A percentile compares a stretch with the other conserved stretches of the same genome.
Conservation (phyloP, 1,140 invertebrate genomes). For the Cardiocondyla obscurior region DNA sequence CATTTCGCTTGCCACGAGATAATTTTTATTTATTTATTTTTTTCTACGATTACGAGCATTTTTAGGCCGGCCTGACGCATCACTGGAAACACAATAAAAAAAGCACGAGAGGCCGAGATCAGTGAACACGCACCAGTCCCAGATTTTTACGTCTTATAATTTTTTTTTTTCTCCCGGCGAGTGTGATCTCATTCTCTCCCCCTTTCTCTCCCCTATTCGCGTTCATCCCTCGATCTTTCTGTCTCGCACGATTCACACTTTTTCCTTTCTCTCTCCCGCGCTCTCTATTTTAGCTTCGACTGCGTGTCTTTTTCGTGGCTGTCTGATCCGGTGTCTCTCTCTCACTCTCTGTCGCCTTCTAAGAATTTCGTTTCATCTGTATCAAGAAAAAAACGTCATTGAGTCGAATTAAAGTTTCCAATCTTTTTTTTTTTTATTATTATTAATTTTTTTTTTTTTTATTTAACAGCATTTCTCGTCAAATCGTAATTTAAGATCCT, state of each 20-base stretch:
- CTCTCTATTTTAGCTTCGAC: slow-evolving; percentile 34
- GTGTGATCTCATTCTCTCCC: slow-evolving; percentile 29
- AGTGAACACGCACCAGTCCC: slow-evolving; percentile 66
- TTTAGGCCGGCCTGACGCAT: slow-evolving; percentile 68
- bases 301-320: slow-evolving; percentile 46
- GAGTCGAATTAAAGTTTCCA: slow-evolving; percentile 18
- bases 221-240: slow-evolving; percentile 33
- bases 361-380: slow-evolving; percentile 71
- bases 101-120: slow-evolving; percentile 78
- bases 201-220: background rate
- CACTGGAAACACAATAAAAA: slow-evolving; percentile 79
- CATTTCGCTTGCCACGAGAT: slow-evolving; percentile 15
- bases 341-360: slow-evolving; percentile 70
- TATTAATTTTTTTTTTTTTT: background rate
- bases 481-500: slow-evolving; percentile 29
- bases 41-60: slow-evolving; percentile 51
- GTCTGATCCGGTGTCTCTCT: slow-evolving; percentile 68
- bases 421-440: too few species aligned
- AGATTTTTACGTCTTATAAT: slow-evolving; percentile 33
- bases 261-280: slow-evolving; percentile 39
- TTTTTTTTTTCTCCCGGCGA: slow-evolving; percentile 49
- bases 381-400: slow-evolving; percentile 62
- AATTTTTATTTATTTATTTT: too few species aligned
- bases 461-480: background rate
- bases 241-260: slow-evolving; percentile 24